Evolutionary conservation across 1,140 invertebrate species (phyloP), one percentile per base, ranked within the genome.

Genomic region (Galendromus occidentalis): DNA sequence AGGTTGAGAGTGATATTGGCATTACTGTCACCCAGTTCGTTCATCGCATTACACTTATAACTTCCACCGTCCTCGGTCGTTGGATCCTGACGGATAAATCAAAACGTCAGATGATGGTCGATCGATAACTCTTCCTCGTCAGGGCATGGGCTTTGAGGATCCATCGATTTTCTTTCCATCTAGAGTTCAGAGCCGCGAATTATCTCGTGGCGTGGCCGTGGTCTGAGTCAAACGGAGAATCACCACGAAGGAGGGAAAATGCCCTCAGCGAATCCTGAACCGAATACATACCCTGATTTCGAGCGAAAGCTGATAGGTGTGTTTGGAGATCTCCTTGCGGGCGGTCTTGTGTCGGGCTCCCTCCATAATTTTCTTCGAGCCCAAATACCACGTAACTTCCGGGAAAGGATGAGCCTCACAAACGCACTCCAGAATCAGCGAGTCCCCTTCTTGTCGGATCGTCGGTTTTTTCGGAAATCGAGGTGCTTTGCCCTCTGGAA

Each of bases 1-100:
- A 98, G 96, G 78, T 98, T 98, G 70, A 98, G 85, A 71, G 92
- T 90, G 80, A 99, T 98, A 81, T 98, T 99, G 70, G 95, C 95
- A 82, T 98, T 98, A 78, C 91, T 95, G 82, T 98, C 94, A 76
- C 95, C 95, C 76, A 86, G 87, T 76, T 86, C 84, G 83, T 99
- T 99, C 79, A 92, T 88, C 67, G 94, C 95, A 78, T 96, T 98
- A 81, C 93, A 98, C 73, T 93, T 84, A 79, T 98, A 99, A 77
- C 92, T 91, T 67, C 95, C 95, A 70, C 92, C 93, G 76, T 99
- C 95, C 73, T 87, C 85, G 73, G 85, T 85, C 64, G 87, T 90
- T 29, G 95, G 94, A 78, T 92, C 91, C 79, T 80, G 67, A 22
- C 72, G 69, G 33, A 39, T 6, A 39, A 9, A 9, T 39, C 33